A percentile compares a stretch with the other conserved stretches of the same genome.
Evolutionary conservation across 2,797 vertebrate genomes (phyloP).

Genomic region (Poliocrania exsul): DNA sequence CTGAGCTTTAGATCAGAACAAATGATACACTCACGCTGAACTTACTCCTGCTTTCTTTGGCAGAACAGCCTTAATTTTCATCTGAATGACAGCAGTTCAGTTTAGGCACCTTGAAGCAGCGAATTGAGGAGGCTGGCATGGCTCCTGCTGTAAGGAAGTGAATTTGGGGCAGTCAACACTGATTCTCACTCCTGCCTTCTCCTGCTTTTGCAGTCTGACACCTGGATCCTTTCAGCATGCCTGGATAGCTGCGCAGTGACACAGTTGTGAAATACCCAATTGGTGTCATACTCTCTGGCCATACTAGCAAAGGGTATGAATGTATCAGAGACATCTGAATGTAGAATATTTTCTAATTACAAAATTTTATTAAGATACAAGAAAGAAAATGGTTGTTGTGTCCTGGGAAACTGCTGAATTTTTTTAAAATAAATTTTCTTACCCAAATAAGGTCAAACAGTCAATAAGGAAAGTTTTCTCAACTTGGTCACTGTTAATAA

Average conservation of each 20-base stretch:
- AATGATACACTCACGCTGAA: not conserved
- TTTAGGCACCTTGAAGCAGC: not conserved
- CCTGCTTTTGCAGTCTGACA: not conserved
- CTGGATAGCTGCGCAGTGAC: not conserved
- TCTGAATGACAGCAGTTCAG: not conserved
- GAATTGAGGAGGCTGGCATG: not conserved
- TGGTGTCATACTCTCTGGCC: not conserved
- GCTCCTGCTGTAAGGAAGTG: not conserved
- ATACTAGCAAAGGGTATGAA: not conserved
- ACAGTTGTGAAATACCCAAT: not conserved
- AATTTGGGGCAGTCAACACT: not conserved
- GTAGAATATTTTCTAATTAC: not conserved
- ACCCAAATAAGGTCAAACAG: not conserved
- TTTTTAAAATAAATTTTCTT: not conserved
- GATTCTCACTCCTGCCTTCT: not conserved
- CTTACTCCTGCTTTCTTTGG: not conserved
- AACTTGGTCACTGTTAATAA: not conserved
- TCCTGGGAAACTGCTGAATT: not conserved
- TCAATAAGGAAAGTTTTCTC: not conserved
- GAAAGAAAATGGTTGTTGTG: not conserved
- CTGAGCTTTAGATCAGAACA: not conserved
- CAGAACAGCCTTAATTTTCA: not conserved
- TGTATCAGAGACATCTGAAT: not conserved
- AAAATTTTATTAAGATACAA: not conserved
- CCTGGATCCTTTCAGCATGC: not conserved